Evolutionary conservation across 2,113 vertebrate genomes (phyloP).

Genomic region (Oriolus oriolus): DNA sequence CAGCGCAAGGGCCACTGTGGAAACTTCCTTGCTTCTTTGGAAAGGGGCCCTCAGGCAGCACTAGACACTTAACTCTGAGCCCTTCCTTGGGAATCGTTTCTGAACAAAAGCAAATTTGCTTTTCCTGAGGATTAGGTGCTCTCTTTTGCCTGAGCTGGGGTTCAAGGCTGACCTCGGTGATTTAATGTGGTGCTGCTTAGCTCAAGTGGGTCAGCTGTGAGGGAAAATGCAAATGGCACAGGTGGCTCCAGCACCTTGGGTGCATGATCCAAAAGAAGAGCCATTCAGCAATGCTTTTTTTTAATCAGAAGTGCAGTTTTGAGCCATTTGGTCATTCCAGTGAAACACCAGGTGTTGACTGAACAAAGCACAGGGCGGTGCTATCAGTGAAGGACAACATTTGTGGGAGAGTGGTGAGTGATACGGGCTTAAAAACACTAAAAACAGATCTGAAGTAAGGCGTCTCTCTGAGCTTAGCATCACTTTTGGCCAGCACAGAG

Average conservation of each 20-base stretch:
- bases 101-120: background rate
- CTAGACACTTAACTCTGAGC: fast-evolving
- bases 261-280: background rate
- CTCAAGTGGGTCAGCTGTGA: background rate
- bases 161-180: fast-evolving
- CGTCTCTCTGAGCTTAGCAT: background rate
- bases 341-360: background rate
- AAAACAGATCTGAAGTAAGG: background rate
- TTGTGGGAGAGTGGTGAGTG: fast-evolving
- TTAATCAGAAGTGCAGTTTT: background rate
- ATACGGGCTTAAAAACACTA: background rate
- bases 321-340: fast-evolving
- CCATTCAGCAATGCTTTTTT: background rate
- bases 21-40: background rate
- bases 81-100: background rate
- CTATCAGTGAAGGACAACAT: background rate
- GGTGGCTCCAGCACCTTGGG: background rate
- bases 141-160: fast-evolving
- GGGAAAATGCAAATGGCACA: background rate
- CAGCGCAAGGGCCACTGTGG: fast-evolving
- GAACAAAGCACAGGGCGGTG: background rate
- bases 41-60: background rate
- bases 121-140: background rate
- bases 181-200: background rate
- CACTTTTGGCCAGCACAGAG: background rate